These are phyloP conservation scores for Sphinx pinastri DNA, from an alignment of 2,888 invertebrate genomes.

Conservation along the genomic window DNA sequence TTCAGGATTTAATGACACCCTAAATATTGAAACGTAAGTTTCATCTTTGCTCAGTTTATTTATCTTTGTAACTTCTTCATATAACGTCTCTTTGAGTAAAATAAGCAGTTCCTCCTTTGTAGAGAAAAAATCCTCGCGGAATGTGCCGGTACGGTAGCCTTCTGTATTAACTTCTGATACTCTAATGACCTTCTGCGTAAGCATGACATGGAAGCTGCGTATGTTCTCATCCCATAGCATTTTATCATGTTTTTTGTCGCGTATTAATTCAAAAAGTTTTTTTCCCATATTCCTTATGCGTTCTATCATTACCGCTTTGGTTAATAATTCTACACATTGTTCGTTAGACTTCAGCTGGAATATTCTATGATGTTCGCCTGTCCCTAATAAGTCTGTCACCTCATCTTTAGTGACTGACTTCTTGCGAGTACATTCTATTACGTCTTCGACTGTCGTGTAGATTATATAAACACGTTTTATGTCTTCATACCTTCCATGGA, in stretches of 20 bases:
- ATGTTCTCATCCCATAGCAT: constrained; percentile 16
- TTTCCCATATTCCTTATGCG: constrained; percentile 14
- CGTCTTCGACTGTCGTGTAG: constrained; percentile 23
- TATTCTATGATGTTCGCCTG: constrained; percentile 8
- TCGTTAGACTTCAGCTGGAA: constrained; percentile 17
- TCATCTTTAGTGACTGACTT: neutral
- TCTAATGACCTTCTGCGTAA: constrained; percentile 13
- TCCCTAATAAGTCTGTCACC: constrained; percentile 5
- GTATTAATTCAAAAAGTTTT: constrained; percentile 16
- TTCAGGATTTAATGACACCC: neutral
- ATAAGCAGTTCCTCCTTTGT: constrained; percentile 21
- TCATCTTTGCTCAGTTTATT: neutral
- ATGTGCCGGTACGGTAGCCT: constrained; percentile 15
- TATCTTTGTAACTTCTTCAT: neutral
- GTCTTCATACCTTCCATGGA: constrained; percentile 7
- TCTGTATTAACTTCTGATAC: constrained; percentile 18
- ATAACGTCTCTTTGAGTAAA: neutral
- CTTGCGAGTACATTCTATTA: constrained; percentile 4
- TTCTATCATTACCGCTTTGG: constrained; percentile 14
- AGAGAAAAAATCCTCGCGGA: constrained; percentile 18
- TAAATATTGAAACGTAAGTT: neutral
- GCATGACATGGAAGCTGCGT: constrained; percentile 10
- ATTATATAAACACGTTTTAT: constrained; percentile 18
- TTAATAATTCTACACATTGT: neutral
- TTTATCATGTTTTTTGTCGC: neutral